Percentiles rank a stretch among this genome's conserved stretches.
Evolutionary conservation across 2,113 vertebrate genomes (phyloP).

Genomic region (Aegithalos caudatus): DNA sequence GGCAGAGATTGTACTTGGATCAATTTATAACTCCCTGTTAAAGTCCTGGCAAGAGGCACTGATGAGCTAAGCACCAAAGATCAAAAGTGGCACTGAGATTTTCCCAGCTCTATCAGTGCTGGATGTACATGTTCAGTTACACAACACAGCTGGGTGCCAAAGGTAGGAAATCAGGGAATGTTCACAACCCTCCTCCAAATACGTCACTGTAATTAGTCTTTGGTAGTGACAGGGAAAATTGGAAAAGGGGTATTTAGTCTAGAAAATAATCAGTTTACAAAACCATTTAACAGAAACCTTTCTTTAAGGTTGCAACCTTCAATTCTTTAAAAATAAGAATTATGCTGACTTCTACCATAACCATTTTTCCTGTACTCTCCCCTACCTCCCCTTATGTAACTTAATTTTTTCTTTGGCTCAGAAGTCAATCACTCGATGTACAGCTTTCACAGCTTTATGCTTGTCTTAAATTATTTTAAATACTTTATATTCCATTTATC

Average conservation of each 20-base stretch:
- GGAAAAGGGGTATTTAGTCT: neutral
- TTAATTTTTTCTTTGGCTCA: neutral
- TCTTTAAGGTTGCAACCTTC: neutral
- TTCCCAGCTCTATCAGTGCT: neutral
- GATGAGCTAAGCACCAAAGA: neutral
- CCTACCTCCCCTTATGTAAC: neutral
- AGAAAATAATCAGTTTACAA: neutral
- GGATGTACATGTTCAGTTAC: neutral
- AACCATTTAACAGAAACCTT: neutral
- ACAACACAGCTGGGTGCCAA: neutral
- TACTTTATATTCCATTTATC: neutral
- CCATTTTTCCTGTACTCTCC: neutral
- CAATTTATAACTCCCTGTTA: neutral
- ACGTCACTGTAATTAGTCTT: neutral
- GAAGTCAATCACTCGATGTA: neutral
- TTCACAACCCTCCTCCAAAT: neutral
- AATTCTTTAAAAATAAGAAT: neutral
- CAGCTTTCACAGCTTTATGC: neutral
- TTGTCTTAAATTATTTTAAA: neutral
- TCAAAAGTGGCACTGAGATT: neutral
- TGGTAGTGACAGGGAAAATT: neutral
- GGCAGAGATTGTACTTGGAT: neutral
- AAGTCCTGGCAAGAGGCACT: neutral
- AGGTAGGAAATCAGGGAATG: neutral
- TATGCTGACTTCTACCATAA: neutral